Conservation (phyloP, 2,113 vertebrate genomes). For the Paradisaea rubra region DNA sequence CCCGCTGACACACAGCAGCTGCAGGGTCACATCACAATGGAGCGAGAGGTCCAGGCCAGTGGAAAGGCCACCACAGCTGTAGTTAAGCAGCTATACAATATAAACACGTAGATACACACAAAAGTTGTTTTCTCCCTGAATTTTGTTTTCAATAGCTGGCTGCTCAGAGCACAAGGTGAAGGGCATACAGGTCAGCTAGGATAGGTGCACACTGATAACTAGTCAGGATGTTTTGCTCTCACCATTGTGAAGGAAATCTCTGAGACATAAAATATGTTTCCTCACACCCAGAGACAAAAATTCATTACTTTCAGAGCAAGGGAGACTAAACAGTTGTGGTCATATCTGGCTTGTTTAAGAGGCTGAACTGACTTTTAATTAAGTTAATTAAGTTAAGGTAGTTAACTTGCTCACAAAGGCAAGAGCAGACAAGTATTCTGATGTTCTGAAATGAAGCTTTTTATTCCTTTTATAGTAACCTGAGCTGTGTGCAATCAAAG, state of each 20-base stretch:
- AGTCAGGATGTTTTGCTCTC: neutral
- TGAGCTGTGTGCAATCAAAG: neutral
- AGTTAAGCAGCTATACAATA: neutral
- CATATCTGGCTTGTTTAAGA: neutral
- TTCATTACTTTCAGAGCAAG: neutral
- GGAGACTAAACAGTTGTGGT: neutral
- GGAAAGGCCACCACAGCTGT: neutral
- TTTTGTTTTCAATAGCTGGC: neutral
- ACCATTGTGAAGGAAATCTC: neutral
- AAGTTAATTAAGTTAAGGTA: neutral
- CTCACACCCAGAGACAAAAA: neutral
- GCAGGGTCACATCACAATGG: rapidly evolving
- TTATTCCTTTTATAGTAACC: neutral
- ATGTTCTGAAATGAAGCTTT: neutral
- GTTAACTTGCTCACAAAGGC: neutral
- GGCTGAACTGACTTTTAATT: neutral
- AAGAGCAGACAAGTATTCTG: neutral
- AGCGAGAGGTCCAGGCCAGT: rapidly evolving
- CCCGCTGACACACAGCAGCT: rapidly evolving
- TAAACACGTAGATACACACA: neutral
- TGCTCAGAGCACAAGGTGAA: neutral
- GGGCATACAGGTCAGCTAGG: neutral
- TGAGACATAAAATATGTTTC: neutral
- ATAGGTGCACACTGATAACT: rapidly evolving
- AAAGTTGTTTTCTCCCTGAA: neutral